These are phyloP conservation scores for Megastigmus dorsalis DNA, from an alignment of 2,888 invertebrate species.

Conservation along the genomic window DNA sequence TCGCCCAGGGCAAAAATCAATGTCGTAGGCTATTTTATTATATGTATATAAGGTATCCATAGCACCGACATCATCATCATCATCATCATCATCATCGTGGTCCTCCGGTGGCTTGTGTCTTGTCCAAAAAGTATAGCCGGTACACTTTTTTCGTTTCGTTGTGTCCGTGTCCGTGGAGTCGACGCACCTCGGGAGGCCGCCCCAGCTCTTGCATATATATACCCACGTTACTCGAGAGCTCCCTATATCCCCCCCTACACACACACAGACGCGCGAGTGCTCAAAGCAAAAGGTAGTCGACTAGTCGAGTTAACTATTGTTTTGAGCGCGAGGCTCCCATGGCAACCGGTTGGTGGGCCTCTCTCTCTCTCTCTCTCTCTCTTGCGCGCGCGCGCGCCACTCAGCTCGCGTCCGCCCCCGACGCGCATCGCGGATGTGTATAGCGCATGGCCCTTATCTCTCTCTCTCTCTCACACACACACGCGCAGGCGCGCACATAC, in stretches of 20 bases:
- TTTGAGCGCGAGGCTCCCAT: conserved; percentile 56
- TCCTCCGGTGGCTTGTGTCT: too few relatives aligned
- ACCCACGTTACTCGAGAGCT: neutral
- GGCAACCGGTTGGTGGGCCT: conserved; percentile 53
- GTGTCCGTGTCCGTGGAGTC: too few relatives aligned
- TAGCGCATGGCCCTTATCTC: conserved; percentile 31
- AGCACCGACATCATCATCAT: conserved; percentile 2
- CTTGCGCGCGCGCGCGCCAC: too few relatives aligned
- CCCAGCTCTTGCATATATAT: too few relatives aligned
- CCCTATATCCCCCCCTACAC: too few relatives aligned
- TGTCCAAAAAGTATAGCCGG: conserved; percentile 1
- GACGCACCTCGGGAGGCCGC: conserved; percentile 14
- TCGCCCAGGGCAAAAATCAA: neutral
- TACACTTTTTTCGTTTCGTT: neutral
- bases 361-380: too few relatives aligned
- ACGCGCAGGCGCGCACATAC: too few relatives aligned
- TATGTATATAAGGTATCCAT: neutral
- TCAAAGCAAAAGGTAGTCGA: neutral
- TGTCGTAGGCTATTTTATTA: conserved; percentile 15
- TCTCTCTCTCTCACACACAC: neutral
- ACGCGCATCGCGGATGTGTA: conserved; percentile 13
- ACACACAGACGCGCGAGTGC: neutral
- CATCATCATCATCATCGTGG: too few relatives aligned
- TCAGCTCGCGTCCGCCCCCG: conserved; percentile 37
- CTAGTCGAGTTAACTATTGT: conserved; percentile 54